These are phyloP conservation scores for Acrobasis suavella DNA, from an alignment of 2,888 invertebrate species.

Conservation along the genomic window DNA sequence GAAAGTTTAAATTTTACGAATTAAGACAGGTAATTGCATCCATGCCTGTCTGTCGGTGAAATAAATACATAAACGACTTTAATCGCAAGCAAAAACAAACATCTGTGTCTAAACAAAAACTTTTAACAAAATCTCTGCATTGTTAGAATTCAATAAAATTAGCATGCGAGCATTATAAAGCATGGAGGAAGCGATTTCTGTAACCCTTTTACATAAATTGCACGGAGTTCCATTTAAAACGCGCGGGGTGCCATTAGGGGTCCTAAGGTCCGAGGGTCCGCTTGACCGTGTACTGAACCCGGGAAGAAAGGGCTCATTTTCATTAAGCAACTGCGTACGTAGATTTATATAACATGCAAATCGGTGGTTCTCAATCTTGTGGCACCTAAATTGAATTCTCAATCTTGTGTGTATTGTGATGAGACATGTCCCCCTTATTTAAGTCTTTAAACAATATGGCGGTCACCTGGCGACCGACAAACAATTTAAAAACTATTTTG, in stretches of 20 bases:
- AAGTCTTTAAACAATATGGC: no score
- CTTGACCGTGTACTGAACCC: slow-evolving; percentile 58
- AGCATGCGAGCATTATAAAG: slow-evolving; percentile 61
- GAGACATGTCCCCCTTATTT: no score
- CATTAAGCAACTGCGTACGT: slow-evolving; percentile 73
- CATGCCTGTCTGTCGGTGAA: no score
- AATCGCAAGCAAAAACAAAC: neutral
- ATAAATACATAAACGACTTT: no score
- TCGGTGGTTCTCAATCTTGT: slow-evolving; percentile 53
- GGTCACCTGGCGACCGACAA: no score
- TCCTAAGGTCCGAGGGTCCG: slow-evolving; percentile 57
- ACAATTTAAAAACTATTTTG: no score
- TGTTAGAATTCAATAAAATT: slow-evolving; percentile 49
- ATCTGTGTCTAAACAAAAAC: neutral
- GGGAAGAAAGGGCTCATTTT: slow-evolving; percentile 80
- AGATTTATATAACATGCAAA: slow-evolving; percentile 64
- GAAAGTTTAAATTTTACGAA: no score
- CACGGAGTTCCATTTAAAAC: slow-evolving; percentile 75
- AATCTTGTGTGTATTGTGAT: no score
- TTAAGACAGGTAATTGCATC: no score
- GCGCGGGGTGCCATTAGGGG: slow-evolving; percentile 63
- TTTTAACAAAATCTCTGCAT: slow-evolving; percentile 27
- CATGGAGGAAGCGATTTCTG: slow-evolving; percentile 60
- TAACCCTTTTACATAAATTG: slow-evolving; percentile 79
- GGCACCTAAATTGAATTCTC: neutral